These are phyloP conservation scores for Sminthurides aquaticus DNA, from an alignment of 2,888 invertebrate genomes.

Conservation along the genomic window DNA sequence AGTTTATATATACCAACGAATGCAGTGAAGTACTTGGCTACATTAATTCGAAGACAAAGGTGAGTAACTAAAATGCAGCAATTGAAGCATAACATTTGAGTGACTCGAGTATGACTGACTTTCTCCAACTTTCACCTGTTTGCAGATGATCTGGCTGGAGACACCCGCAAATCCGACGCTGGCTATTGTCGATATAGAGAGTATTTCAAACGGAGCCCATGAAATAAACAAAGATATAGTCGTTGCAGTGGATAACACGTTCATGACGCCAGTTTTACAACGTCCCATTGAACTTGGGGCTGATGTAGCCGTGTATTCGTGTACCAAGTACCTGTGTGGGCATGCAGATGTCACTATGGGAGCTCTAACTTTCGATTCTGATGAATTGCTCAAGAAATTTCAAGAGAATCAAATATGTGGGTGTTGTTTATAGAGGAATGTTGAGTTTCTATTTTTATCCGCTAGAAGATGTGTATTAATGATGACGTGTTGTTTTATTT, in stretches of 20 bases:
- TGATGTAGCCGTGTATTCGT: conserved; percentile 54
- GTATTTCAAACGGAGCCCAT: conserved; percentile 47
- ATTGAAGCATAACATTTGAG: not conserved
- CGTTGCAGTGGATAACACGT: conserved; percentile 55
- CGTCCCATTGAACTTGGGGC: conserved; percentile 54
- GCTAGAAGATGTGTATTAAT: no score
- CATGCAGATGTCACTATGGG: conserved; percentile 58
- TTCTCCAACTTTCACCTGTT: not conserved
- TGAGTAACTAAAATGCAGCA: conserved; percentile 33
- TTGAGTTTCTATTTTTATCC: not conserved
- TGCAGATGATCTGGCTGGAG: conserved; percentile 55
- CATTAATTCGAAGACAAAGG: conserved; percentile 52
- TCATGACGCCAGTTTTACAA: conserved; percentile 45
- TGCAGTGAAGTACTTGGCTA: conserved; percentile 48
- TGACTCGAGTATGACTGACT: no score
- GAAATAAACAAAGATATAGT: conserved; percentile 46
- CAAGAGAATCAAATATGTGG: conserved; percentile 51
- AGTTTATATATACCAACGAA: conserved; percentile 51
- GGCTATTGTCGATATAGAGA: conserved; percentile 53
- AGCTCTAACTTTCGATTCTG: conserved; percentile 50
- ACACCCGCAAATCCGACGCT: conserved; percentile 57
- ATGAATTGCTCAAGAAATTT: conserved; percentile 49
- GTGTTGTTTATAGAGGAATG: conserved; percentile 25
- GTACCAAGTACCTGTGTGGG: conserved; percentile 59
- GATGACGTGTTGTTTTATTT: no score